Evolutionary conservation across 1,140 invertebrate species (phyloP), one percentile per base, ranked within the genome.

Genomic region (Phymorhynchus buccinoides): DNA sequence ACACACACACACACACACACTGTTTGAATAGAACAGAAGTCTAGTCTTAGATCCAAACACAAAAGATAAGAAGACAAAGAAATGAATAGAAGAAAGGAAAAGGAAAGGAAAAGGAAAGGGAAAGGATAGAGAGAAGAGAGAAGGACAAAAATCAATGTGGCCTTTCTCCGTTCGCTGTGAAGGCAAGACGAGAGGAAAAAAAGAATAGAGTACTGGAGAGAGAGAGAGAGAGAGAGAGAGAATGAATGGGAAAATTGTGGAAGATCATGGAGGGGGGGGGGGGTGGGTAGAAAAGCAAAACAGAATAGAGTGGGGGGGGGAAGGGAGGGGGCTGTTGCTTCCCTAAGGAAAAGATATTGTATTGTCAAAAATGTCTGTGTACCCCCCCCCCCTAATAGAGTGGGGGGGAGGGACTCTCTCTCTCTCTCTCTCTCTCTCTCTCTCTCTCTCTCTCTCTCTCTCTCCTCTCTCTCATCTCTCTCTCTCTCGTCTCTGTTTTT

Each of bases 11-110:
- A 3, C 56, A 66, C n/a, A n/a, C n/a, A n/a, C n/a, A n/a, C n/a
- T 18, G 48, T 18, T 52, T 52, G 48, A 18, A n/a, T n/a, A n/a
- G n/a, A n/a, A n/a, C n/a, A n/a, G n/a, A n/a, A n/a, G n/a, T n/a
- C n/a, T n/a, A n/a, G n/a, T n/a, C n/a, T n/a, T 52, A 18, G 48
- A 9, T 52, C 12, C 48, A 9, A 18, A 52, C 12, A 18, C 68
- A 73, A 73, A 16, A 9, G n/a, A 73, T 32, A 27, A 73, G n/a
- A 73, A 0, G 37, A 73, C 1, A 73, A 73, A 73, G 18, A 30
- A 41, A 37, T 16, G n/a, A n/a, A 79, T 16, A 79, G 41, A 32
- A 48, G 44, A 71, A 84, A 27, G 37, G 68, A 84, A 77, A 84
- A 39, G 42, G 39, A 44, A 39, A 30, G 68, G 77, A 78, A 41